Evolutionary conservation across 2,888 invertebrate species (phyloP), one percentile per base, ranked within the genome.

Genomic region (Deilephila elpenor): DNA sequence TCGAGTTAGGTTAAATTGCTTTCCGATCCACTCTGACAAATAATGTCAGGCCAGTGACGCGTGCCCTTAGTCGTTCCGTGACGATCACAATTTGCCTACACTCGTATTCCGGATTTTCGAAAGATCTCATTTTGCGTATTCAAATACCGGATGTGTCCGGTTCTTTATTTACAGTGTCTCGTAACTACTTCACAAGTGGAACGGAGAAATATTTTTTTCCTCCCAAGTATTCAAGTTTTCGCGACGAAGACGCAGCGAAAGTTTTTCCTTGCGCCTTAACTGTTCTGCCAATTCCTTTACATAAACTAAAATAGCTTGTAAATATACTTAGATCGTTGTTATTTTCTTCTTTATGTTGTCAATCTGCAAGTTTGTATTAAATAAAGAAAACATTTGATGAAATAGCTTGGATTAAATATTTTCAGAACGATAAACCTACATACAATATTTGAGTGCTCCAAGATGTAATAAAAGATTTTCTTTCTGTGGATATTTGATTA

Each of bases 11-110:
- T 86, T 87, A 91, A 93, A 94, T 94, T 92, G 93, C 92, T 91
- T 93, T 93, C 89, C 91, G 90, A 93, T 94, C 91, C 90, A 91
- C 90, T 91, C 88, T 91, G 90, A 92, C 93, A 92, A 93, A 93
- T 93, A 93, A 93, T 91, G 90, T 90, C 89, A 90, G 88, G 85
- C 89, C 86, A 91, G 86, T 92, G 91, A 92, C 84, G 92, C 91
- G 91, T 90, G 88, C 88, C 91, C 89, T 89, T 86, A 87, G 86
- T 86, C 88, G 89, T 88, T 90, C 89, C 86, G 88, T 88, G 89
- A 89, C 88, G 86, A 90, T 90, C 90, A 89, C 89, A 88, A 90
- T 91, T 91, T 91, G 89, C 90, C 84, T 89, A 84, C 79, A 88
- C 86, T 80, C 78, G 81, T 83, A 83, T 85, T 85, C 83, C 79